Evolutionary conservation across 1,140 invertebrate species (phyloP).

Genomic region (Rhizoglyphus robini): DNA sequence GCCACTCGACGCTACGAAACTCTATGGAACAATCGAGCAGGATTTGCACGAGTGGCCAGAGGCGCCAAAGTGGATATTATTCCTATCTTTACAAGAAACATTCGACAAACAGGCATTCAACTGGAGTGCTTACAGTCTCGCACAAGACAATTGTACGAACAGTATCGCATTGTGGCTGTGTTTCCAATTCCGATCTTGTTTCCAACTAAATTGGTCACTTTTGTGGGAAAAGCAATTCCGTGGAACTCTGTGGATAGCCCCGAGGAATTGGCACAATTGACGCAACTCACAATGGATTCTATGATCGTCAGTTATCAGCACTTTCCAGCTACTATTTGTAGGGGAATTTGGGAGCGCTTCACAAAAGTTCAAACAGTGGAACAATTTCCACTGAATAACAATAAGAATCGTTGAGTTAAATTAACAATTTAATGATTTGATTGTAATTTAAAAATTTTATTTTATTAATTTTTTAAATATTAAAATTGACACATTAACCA

Average conservation of each 20-base stretch:
- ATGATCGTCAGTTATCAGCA: slow-evolving; percentile 63
- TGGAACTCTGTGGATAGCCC: slow-evolving; percentile 54
- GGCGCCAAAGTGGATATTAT: slow-evolving; percentile 83
- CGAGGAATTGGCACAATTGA: slow-evolving; percentile 63
- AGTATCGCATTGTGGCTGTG: slow-evolving; percentile 69
- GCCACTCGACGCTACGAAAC: slow-evolving; percentile 34
- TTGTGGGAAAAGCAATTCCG: slow-evolving; percentile 65
- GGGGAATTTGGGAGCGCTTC: slow-evolving; percentile 54
- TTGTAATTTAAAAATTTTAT: no score
- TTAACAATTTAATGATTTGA: no score
- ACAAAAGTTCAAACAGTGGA: no score
- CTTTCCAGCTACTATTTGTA: slow-evolving; percentile 68
- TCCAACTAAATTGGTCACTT: slow-evolving; percentile 85
- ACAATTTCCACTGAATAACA: no score
- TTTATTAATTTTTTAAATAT: no score
- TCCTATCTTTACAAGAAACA: slow-evolving; percentile 90
- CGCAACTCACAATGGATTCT: slow-evolving; percentile 52
- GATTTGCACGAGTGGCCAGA: slow-evolving; percentile 91
- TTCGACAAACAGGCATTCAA: slow-evolving; percentile 75
- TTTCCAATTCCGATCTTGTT: slow-evolving; percentile 95
- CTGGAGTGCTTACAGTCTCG: not conserved
- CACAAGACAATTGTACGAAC: slow-evolving; percentile 48
- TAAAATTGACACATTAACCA: no score
- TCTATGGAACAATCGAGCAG: slow-evolving; percentile 83
- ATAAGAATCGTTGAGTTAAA: no score